A percentile compares a stretch with the other conserved stretches of the same genome.
These are phyloP conservation scores for Puma concolor DNA, from an alignment of 2,113 vertebrate species.

Conservation along the genomic window DNA sequence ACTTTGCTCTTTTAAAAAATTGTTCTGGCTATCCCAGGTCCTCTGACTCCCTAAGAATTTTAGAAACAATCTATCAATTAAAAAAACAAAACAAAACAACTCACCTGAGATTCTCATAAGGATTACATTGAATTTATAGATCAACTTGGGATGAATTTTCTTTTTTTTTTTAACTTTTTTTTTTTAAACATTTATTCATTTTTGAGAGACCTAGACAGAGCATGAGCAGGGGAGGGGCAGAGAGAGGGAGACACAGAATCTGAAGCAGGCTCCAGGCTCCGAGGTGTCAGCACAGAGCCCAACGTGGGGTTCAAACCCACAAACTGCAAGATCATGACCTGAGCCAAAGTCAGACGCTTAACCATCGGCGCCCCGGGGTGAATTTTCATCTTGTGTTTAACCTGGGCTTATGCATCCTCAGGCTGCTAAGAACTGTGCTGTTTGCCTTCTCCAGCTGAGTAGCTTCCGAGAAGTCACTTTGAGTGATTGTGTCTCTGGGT, in stretches of 20 bases:
- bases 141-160: background rate
- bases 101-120: background rate
- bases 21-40: background rate
- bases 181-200: too few species aligned
- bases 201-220: too few species aligned
- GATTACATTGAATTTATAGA: background rate
- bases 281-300: too few species aligned
- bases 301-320: too few species aligned
- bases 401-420: background rate
- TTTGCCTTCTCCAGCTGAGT: background rate
- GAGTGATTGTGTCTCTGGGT: background rate
- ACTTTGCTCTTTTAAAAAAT: background rate
- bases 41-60: background rate
- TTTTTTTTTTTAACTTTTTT: too few species aligned
- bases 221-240: too few species aligned
- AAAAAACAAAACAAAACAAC: background rate
- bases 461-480: background rate
- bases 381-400: background rate
- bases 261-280: too few species aligned
- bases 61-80: background rate
- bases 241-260: too few species aligned
- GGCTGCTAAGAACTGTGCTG: background rate
- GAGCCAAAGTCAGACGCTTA: too few species aligned
- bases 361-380: background rate
- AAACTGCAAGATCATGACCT: too few species aligned